phyloP scores from a whole-genome alignment of 2,113 vertebrate species.

The Thamnophis sirtalis region DNA sequence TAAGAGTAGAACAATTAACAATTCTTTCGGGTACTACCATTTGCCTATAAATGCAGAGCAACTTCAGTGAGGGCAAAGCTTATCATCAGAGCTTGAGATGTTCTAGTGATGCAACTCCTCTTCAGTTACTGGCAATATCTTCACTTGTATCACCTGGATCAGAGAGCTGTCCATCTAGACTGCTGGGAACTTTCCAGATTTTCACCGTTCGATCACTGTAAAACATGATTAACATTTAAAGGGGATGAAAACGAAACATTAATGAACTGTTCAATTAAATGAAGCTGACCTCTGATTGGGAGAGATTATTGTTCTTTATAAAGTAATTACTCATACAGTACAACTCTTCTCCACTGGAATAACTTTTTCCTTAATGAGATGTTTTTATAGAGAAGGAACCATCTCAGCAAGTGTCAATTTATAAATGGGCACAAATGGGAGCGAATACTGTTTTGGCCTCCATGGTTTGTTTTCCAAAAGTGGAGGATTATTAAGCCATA shows the following conservation, averaged over 20 bases:
- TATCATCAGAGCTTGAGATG: constrained; percentile 42
- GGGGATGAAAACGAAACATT: not conserved
- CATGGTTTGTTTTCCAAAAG: not conserved
- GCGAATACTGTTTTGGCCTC: not conserved
- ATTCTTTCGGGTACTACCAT: constrained; percentile 48
- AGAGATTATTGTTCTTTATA: not conserved
- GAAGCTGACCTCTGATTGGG: not conserved
- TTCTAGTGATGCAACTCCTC: constrained; percentile 22
- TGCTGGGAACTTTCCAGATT: constrained; percentile 87
- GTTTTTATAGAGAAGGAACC: too few relatives aligned
- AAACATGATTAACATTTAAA: constrained; percentile 36
- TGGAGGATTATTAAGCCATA: not conserved
- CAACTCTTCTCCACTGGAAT: not conserved
- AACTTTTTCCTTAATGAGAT: not conserved
- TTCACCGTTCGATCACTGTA: constrained; percentile 91
- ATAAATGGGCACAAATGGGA: not conserved
- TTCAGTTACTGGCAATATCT: constrained; percentile 81
- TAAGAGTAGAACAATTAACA: constrained; percentile 36
- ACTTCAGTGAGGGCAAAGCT: constrained; percentile 53
- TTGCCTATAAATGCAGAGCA: constrained; percentile 55
- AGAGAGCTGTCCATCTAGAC: constrained; percentile 80
- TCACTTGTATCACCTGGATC: constrained; percentile 75
- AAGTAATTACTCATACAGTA: not conserved
- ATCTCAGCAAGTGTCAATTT: not conserved
- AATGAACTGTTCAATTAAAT: not conserved